Conservation (phyloP, 1,140 invertebrate species). For the Laodelphax striatellus region DNA sequence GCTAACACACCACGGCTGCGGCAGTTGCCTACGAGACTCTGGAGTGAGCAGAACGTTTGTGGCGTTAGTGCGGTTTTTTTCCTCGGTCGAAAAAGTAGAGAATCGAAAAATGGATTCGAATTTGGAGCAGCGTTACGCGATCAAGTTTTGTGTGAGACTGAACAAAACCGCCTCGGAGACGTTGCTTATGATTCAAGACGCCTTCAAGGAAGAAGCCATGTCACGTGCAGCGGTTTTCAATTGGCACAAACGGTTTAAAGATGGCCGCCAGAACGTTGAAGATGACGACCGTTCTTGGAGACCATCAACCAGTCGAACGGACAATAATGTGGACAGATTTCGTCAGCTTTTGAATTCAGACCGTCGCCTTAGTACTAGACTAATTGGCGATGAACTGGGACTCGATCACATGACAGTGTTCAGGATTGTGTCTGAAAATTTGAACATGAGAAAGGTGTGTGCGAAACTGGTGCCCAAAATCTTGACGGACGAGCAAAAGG, state of each 20-base stretch:
- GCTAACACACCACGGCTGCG: no score
- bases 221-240: not conserved
- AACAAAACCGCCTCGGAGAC: constrained; percentile 10
- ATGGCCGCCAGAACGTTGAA: constrained; percentile 4
- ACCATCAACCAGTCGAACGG: not conserved
- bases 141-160: no score
- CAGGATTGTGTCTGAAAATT: no score
- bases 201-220: constrained; percentile 10
- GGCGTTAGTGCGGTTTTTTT: not conserved
- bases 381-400: no score
- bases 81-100: not conserved
- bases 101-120: not conserved
- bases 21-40: not conserved
- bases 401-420: no score
- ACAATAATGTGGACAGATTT: not conserved
- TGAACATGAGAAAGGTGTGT: no score
- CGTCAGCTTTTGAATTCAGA: not conserved
- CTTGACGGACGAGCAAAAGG: no score
- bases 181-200: constrained; percentile 3
- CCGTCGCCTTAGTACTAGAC: not conserved
- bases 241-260: constrained; percentile 14
- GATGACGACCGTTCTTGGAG: not conserved
- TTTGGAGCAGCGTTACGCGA: not conserved
- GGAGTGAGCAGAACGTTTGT: not conserved
- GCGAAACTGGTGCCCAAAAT: no score